A percentile compares a stretch with the other conserved stretches of the same genome.
Conservation (phyloP, 2,888 invertebrate genomes). For the Nemotelus pantherinus region DNA sequence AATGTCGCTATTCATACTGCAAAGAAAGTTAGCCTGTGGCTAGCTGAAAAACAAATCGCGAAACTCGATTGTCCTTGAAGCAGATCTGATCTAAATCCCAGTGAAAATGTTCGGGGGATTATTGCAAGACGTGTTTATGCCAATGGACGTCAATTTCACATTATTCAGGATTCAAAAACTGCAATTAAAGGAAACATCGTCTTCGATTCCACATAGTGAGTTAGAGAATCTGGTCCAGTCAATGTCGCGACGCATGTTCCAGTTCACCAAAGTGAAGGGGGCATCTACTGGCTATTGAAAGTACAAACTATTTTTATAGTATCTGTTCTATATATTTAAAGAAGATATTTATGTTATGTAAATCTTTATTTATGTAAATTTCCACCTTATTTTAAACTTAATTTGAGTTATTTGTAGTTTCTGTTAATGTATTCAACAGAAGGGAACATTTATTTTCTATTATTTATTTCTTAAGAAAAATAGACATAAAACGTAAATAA, state of each 20-base stretch:
- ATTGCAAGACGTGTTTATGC: neutral
- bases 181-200: neutral
- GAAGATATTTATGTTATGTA: neutral
- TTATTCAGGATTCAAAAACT: neutral
- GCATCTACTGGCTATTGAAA: neutral
- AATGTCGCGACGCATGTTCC: neutral
- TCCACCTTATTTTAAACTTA: neutral
- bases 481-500: too few species aligned
- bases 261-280: neutral
- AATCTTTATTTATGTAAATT: neutral
- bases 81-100: neutral
- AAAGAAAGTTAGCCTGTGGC: conserved; percentile 2
- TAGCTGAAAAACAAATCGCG: neutral
- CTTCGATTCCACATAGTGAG: neutral
- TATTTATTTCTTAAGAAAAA: too few species aligned
- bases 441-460: too few species aligned
- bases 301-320: neutral
- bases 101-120: neutral
- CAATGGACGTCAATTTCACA: neutral
- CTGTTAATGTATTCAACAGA: too few species aligned
- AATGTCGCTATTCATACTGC: too few species aligned
- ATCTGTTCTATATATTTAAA: neutral
- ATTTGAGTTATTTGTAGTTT: neutral
- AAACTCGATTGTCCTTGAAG: neutral
- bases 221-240: neutral